Evolutionary conservation across 2,113 vertebrate genomes (phyloP).

Genomic region (Scartelaos histophorus): DNA sequence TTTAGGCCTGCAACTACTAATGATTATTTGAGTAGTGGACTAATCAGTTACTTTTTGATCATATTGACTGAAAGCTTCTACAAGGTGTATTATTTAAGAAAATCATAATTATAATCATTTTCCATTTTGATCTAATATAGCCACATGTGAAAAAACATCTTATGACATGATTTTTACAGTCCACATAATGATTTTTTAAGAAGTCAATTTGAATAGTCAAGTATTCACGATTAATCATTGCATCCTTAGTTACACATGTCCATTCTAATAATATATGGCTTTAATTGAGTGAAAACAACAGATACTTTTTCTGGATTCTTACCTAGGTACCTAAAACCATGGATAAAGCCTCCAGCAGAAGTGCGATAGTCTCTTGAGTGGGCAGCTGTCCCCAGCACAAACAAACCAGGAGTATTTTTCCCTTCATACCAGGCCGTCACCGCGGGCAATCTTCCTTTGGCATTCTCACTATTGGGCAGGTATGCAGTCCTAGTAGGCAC

Average conservation of each 20-base stretch:
- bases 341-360: constrained; percentile 94
- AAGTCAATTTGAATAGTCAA: no score
- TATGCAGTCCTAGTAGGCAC: constrained; percentile 80
- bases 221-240: neutral
- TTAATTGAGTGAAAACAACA: neutral
- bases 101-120: no score
- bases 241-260: neutral
- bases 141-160: no score
- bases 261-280: neutral
- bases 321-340: constrained; percentile 98
- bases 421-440: constrained; percentile 90
- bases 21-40: no score
- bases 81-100: no score
- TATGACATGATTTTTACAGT: no score
- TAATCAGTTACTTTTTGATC: no score
- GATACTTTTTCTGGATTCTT: constrained; percentile 16
- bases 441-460: constrained; percentile 85
- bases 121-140: no score
- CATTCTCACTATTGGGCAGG: constrained; percentile 73
- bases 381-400: constrained; percentile 88
- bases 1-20: no score
- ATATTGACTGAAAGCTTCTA: no score
- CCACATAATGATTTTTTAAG: no score
- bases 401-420: constrained; percentile 82
- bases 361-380: constrained; percentile 92